A percentile compares a stretch with the other conserved stretches of the same genome.
Evolutionary conservation across 2,113 vertebrate species (phyloP).

Genomic region (Penelope pileata): DNA sequence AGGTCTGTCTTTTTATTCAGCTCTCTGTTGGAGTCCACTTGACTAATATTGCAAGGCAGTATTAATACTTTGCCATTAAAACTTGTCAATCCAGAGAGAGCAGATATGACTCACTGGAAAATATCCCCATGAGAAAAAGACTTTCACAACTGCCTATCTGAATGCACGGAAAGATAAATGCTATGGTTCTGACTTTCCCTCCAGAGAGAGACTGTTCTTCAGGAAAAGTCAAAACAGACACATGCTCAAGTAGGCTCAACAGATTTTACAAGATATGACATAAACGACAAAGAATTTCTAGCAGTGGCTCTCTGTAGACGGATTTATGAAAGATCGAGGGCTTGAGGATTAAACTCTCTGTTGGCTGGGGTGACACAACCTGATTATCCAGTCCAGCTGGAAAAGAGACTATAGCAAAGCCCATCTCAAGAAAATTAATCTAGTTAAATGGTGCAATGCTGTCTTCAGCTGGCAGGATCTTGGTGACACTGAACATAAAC

Average conservation of each 20-base stretch:
- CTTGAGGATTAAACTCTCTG: slow-evolving; percentile 36
- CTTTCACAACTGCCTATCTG: slow-evolving; percentile 47
- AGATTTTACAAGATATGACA: slow-evolving; percentile 72
- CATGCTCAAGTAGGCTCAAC: slow-evolving; percentile 24
- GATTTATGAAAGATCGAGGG: slow-evolving; percentile 54
- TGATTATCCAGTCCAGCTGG: slow-evolving; percentile 54
- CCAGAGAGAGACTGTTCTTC: slow-evolving; percentile 47
- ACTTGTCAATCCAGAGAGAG: slow-evolving; percentile 43
- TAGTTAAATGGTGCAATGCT: slow-evolving; percentile 27
- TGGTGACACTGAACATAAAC: slow-evolving; percentile 27
- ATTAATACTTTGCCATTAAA: slow-evolving; percentile 43
- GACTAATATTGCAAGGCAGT: slow-evolving; percentile 13
- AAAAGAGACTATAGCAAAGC: slow-evolving; percentile 9
- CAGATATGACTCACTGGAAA: slow-evolving; percentile 55
- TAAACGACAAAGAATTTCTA: slow-evolving; percentile 60
- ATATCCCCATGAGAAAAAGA: slow-evolving; percentile 25
- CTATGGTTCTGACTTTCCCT: slow-evolving; percentile 21
- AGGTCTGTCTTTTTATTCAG: slow-evolving; percentile 44
- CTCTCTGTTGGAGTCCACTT: background rate
- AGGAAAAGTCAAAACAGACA: slow-evolving; percentile 55
- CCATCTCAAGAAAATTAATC: slow-evolving; percentile 44
- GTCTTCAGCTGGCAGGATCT: slow-evolving; percentile 13
- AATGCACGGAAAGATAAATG: slow-evolving; percentile 12
- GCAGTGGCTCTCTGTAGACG: slow-evolving; percentile 55
- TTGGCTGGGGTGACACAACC: slow-evolving; percentile 40